Conservation (phyloP, 2,113 vertebrate species). For the Oncorhynchus mykiss region DNA sequence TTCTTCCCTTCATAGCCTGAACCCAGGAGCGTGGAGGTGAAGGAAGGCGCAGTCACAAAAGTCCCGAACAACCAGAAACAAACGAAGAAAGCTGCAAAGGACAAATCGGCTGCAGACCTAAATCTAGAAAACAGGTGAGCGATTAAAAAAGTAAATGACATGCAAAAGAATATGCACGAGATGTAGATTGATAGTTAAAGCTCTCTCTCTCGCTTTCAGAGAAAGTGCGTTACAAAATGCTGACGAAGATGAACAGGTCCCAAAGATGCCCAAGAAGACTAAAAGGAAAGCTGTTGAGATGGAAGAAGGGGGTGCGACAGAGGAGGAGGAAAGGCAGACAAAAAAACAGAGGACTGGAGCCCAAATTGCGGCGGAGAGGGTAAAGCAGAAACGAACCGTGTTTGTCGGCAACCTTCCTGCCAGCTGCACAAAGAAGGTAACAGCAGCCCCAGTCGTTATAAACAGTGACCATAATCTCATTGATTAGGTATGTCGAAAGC, state of each 20-base stretch:
- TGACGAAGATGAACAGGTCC: conserved; percentile 72
- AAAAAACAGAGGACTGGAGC: conserved; percentile 43
- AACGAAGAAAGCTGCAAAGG: conserved; percentile 34
- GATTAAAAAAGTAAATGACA: neutral
- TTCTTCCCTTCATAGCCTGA: conserved; percentile 51
- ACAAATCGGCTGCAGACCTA: conserved; percentile 64
- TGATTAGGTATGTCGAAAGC: too few species aligned
- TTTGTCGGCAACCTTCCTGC: conserved; percentile 93
- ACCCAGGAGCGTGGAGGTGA: conserved; percentile 43
- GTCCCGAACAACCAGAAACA: conserved; percentile 2
- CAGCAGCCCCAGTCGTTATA: too few species aligned
- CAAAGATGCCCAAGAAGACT: conserved; percentile 28
- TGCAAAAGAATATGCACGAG: neutral
- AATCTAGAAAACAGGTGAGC: conserved; percentile 76
- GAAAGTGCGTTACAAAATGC: conserved; percentile 77
- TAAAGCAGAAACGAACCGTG: conserved; percentile 81
- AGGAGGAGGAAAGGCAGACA: conserved; percentile 23
- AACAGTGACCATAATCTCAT: neutral
- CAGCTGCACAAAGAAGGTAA: conserved; percentile 81
- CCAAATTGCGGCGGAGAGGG: conserved; percentile 62
- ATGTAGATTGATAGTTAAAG: neutral
- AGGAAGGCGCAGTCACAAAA: conserved; percentile 20
- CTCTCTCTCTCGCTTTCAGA: conserved; percentile 57
- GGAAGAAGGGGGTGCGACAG: neutral
- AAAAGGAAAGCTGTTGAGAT: conserved; percentile 46